phyloP scores from a whole-genome alignment of 2,888 invertebrate species.

The Disparrhopalites patrizii region DNA sequence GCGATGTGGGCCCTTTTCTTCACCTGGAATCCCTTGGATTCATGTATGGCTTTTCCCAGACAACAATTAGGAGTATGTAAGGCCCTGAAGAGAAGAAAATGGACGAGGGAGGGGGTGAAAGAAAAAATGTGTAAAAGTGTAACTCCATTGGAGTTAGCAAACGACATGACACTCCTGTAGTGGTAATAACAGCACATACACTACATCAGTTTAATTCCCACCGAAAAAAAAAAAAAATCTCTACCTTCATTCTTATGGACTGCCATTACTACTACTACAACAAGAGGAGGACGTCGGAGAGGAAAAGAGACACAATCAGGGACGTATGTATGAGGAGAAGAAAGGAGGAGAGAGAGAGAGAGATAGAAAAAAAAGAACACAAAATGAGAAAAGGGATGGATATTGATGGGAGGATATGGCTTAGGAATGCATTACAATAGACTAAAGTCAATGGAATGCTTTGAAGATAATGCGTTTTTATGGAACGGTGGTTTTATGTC shows the following conservation, averaged over 20 bases:
- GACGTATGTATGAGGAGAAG: background rate
- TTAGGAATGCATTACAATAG: conserved; percentile 40
- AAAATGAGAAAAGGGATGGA: conserved; percentile 33
- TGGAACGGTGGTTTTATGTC: conserved; percentile 43
- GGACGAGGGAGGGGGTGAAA: conserved; percentile 27
- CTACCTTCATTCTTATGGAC: no score
- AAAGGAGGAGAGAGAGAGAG: conserved; percentile 5
- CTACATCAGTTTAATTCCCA: no score
- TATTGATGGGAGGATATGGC: conserved; percentile 39
- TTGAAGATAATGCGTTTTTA: conserved; percentile 44
- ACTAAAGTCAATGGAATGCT: conserved; percentile 42
- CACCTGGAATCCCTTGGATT: conserved; percentile 17
- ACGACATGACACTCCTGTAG: conserved; percentile 2
- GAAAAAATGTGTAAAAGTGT: no score
- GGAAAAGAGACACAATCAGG: conserved; percentile 3
- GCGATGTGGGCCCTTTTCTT: conserved; percentile 20
- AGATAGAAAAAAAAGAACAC: conserved; percentile 15
- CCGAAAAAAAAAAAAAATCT: no score
- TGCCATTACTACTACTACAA: no score
- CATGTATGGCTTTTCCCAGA: conserved; percentile 27
- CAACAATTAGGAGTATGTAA: conserved; percentile 37
- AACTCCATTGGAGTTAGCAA: no score
- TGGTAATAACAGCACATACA: background rate
- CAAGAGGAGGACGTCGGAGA: no score
- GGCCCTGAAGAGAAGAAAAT: background rate